Base-by-base conservation (phyloP, 1,140 invertebrate species). In the Luehdorfia chinensis region DNA sequence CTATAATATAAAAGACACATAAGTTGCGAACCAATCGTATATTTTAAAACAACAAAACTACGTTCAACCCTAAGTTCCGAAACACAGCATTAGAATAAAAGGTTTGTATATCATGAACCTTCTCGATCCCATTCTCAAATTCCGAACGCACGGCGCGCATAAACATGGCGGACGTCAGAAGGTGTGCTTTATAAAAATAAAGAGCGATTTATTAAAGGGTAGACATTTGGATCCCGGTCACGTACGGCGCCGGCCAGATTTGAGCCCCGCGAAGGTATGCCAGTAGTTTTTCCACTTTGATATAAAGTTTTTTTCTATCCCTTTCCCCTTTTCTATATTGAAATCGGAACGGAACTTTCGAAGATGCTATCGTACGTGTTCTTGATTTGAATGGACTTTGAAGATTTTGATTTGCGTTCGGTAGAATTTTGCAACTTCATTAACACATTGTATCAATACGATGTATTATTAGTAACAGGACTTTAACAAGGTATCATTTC, bases 171-270 rank as follows among this genome's bases (percentile, higher is more conserved):
- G 59, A 54, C 67, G 68, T 76, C 67, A 64, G 64, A 67, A 77
- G 74, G 74, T 77, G 71, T 70, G 74, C 61, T 65, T 65, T 77
- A 75, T 71, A 77, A 75, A 77, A 77, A 76, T 75, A 72, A 72
- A 72, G 74, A 59, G 66, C 63, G 71, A 77, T 77, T 73, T 78
- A 78, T 78, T 75, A 74, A 73, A 71, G 76, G 67, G 58, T 59
- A 49, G 36, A 12, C 11, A 25, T 69, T 56, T 11, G 28, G 13
- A 71, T 43, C 32, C 73, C 15, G 57, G 51, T 66, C 76, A 79
- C 76, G 76, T 73, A 37, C 52, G 47, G 34, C 13, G 55, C 50
- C 66, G 70, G 61, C 64, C 73, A 79, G 75, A 79, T 79, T 79
- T 74, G 68, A 70, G 55, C 59, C 51, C 49, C 59, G 51, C 58